Evolutionary conservation across 1,140 invertebrate genomes (phyloP), one percentile per base, ranked within the genome.

Genomic region (Tachypleus tridentatus): DNA sequence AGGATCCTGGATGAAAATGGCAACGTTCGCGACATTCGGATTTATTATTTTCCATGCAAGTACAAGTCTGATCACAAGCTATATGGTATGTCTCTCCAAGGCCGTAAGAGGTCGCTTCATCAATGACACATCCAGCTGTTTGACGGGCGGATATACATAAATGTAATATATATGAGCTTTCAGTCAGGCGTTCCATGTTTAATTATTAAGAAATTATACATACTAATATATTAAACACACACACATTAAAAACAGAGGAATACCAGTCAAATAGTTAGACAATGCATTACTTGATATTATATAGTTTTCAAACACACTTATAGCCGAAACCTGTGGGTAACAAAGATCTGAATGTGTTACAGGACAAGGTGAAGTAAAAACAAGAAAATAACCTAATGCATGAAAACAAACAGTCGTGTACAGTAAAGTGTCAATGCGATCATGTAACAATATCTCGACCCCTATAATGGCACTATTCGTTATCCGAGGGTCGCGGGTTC

Each of bases 11-110:
- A n/a, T 9, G 11, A 50, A 52, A 63, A 10, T 57, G 7, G 62
- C 62, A 63, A 47, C 62, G 50, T 11, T 63, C 62, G n/a, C 50
- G 54, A 63, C 62, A 63, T 58, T 63, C 54, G 10, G 56, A n/a
- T 58, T 49, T 11, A 5, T 57, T 57, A 11, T n/a, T 48, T n/a
- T 50, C 47, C 9, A 10, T n/a, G 49, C 62, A 63, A 10, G 53
- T 63, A 48, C 62, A 63, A 6, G 62, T 58, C 48, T 58, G 54
- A 51, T 58, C 51, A 52, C 62, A 63, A 54, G 7, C 53, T 11
- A 63, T 9, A 57, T 63, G 11, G 51, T 53, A 63, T 49, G 6
- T 49, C n/a, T 63, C 62, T 8, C 62, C 62, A 7, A 63, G 4
- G n/a, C 56, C 54, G n/a, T 47, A 48, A 5, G 47, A 63, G 0